phyloP scores from a whole-genome alignment of 2,888 invertebrate genomes.

The Dasypogon diadema region DNA sequence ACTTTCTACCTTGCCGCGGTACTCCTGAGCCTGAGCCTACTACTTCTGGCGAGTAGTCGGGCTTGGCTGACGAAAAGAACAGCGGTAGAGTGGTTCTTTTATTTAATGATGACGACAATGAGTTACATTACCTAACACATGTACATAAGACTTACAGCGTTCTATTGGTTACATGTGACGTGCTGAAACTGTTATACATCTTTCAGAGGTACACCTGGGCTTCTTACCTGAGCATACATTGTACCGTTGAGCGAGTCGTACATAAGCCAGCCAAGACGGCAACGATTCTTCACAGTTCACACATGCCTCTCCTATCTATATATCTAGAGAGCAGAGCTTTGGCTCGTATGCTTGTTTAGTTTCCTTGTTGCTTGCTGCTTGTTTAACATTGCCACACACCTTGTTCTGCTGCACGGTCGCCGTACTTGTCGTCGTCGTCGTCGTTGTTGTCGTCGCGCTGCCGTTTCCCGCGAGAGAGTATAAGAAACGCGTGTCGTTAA shows the following conservation, averaged over 20 bases:
- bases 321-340: slow-evolving; percentile 20
- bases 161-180: slow-evolving; percentile 40
- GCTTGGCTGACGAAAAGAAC: not conserved
- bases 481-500: not conserved
- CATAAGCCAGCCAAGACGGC: slow-evolving; percentile 19
- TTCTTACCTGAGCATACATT: not conserved
- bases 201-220: not conserved
- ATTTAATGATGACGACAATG: slow-evolving; percentile 23
- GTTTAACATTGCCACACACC: slow-evolving; percentile 50
- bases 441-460: slow-evolving; percentile 12
- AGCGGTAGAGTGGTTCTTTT: slow-evolving; percentile 14
- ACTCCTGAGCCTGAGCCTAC: slow-evolving; percentile 17
- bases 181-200: slow-evolving; percentile 32
- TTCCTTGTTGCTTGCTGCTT: slow-evolving; percentile 36
- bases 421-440: slow-evolving; percentile 8
- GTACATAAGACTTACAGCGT: slow-evolving; percentile 15
- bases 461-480: not conserved
- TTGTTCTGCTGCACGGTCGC: slow-evolving; percentile 40
- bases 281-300: slow-evolving; percentile 5
- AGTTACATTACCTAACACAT: slow-evolving; percentile 20
- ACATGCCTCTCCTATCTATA: slow-evolving; percentile 6
- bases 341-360: slow-evolving; percentile 6
- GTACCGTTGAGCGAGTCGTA: not conserved
- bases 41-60: slow-evolving; percentile 7
- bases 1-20: slow-evolving; percentile 8